Evolutionary conservation across 1,140 invertebrate species (phyloP), one percentile per base, ranked within the genome.

Genomic region (Apis florea): DNA sequence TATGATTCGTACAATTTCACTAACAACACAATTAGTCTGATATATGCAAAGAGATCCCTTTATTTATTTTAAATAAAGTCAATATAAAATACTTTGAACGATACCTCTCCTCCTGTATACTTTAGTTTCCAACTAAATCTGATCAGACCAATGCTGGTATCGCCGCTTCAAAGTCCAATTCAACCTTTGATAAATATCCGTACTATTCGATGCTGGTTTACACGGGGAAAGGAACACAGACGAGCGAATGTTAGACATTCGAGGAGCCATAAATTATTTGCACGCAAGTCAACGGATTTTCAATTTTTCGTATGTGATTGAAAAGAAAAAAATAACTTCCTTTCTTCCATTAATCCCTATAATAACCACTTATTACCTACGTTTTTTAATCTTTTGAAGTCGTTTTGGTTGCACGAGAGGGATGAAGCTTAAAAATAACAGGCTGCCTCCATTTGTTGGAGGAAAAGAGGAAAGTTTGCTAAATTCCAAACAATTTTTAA

Each of bases 131-230:
- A 71, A 71, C 53, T 71, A 71, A n/a, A n/a, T 56, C 53, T 5
- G 26, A 6, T 53, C 69, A 71, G 26, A 56, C 19, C 69, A 53
- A 71, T 71, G 69, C 69, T 56, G 69, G 69, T 71, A 71, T 56
- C 40, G 51, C 12, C 24, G 69, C 13, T 71, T 71, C 53, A 71
- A 71, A 71, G 69, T n/a, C 19, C 19, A 9, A 19, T 11, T 24
- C 56, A 40, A 40, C 69, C 69, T 71, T 71, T 71, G 69, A 71
- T 71, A 71, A 71, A 71, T 71, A 71, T 71, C 69, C 53, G 15
- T 53, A 0, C 17, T 40, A 56, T 24, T 31, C 24, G 51, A 54
- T 54, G 69, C 24, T 64, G 26, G 53, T 66, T 31, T 68, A 17
- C 40, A 13, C 21, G 2, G 69, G 40, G n/a, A 56, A 71, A 71